These are phyloP conservation scores for Enteromius anoplus DNA, from an alignment of 2,797 vertebrate genomes.

Conservation along the genomic window DNA sequence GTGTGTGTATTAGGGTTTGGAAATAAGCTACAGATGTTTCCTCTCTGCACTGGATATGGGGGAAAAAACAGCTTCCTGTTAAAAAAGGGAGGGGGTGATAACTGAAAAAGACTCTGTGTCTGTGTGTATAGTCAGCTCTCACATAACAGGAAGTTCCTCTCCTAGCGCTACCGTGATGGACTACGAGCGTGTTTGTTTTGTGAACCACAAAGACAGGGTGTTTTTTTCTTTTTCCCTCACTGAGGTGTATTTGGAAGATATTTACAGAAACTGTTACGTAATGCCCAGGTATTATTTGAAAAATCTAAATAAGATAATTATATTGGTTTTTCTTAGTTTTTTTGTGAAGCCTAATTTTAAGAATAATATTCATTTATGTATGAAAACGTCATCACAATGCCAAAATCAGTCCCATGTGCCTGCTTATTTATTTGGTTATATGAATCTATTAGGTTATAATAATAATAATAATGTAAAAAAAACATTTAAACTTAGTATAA, in stretches of 20 bases:
- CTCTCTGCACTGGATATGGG: slow-evolving; percentile 68
- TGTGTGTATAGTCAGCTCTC: slow-evolving; percentile 56
- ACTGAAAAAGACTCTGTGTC: slow-evolving; percentile 55
- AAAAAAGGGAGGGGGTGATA: slow-evolving; percentile 60
- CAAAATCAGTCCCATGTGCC: not conserved
- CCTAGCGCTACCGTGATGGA: slow-evolving; percentile 52
- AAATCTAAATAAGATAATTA: not conserved
- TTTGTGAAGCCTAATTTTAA: not conserved
- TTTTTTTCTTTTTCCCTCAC: not conserved
- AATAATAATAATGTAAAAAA: no score
- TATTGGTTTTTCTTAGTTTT: not conserved
- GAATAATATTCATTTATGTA: not conserved
- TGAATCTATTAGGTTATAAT: not conserved
- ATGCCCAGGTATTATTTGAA: not conserved
- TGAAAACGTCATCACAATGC: not conserved
- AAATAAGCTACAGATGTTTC: slow-evolving; percentile 84
- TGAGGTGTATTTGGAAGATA: not conserved
- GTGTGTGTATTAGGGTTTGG: slow-evolving; percentile 63
- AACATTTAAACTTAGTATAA: not conserved
- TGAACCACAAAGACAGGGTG: slow-evolving; percentile 35
- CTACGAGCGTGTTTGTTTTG: slow-evolving; percentile 44
- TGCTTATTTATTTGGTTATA: not conserved
- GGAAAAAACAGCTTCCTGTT: slow-evolving; percentile 75
- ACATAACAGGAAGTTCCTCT: slow-evolving; percentile 65
- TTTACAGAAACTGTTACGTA: not conserved